Percentiles rank a stretch among this genome's conserved stretches.
Evolutionary conservation across 2,113 vertebrate species (phyloP).

Genomic region (Labrus mixtus): DNA sequence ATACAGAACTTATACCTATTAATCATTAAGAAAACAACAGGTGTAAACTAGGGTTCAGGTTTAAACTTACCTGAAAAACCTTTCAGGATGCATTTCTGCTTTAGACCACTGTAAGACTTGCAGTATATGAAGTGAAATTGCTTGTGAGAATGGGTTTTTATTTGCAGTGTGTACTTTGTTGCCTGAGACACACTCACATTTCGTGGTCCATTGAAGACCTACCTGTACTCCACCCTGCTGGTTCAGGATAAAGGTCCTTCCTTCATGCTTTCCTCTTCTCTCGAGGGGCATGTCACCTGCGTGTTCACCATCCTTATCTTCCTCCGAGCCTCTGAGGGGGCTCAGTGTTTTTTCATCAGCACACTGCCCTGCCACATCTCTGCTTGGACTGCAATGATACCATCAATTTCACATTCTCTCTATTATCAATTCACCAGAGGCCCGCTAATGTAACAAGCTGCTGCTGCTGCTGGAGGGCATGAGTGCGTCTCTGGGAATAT

Average conservation of each 20-base stretch:
- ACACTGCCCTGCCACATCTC: slow-evolving; percentile 22
- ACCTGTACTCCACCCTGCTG: slow-evolving; percentile 12
- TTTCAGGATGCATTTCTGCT: background rate
- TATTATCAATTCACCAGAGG: slow-evolving; percentile 35
- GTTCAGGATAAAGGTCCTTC: slow-evolving; percentile 12
- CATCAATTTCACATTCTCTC: slow-evolving; percentile 44
- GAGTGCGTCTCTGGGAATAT: slow-evolving; percentile 23
- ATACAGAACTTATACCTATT: no score
- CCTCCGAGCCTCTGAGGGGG: background rate
- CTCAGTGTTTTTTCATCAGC: slow-evolving; percentile 48
- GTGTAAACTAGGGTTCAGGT: background rate
- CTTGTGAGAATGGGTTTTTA: slow-evolving; percentile 49
- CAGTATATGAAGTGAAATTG: slow-evolving; percentile 52
- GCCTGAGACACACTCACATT: slow-evolving; percentile 29
- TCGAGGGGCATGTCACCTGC: slow-evolving; percentile 10
- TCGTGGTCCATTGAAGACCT: slow-evolving; percentile 8
- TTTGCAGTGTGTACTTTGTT: slow-evolving; percentile 39
- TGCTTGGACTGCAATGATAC: slow-evolving; percentile 43
- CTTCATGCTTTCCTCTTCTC: slow-evolving; percentile 20
- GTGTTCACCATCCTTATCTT: slow-evolving; percentile 25
- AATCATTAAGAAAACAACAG: no score
- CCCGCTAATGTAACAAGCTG: slow-evolving; percentile 27
- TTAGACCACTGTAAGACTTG: slow-evolving; percentile 11
- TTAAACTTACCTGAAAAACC: background rate
- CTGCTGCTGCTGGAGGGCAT: slow-evolving; percentile 13